These are phyloP conservation scores for Gymnoscelis rufifasciata DNA, from an alignment of 2,888 invertebrate species.

Conservation along the genomic window DNA sequence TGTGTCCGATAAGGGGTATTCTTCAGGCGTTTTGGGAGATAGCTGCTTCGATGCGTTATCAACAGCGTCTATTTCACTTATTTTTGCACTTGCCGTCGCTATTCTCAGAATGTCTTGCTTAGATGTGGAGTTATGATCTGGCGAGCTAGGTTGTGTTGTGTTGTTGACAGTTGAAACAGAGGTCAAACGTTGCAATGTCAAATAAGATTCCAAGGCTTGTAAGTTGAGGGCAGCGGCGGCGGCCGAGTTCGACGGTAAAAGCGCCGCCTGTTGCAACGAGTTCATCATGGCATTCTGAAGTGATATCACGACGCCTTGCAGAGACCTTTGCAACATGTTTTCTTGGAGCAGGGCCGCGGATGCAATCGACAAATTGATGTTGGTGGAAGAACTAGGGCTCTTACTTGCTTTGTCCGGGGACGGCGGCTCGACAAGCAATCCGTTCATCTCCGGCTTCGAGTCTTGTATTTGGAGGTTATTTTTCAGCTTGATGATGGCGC, in stretches of 20 bases:
- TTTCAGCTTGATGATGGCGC: constrained; percentile 75
- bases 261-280: constrained; percentile 89
- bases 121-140: constrained; percentile 62
- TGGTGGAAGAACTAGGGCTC: constrained; percentile 60
- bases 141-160: constrained; percentile 50
- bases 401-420: constrained; percentile 67
- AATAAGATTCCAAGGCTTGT: constrained; percentile 91
- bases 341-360: constrained; percentile 81
- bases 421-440: constrained; percentile 58
- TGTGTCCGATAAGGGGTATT: constrained; percentile 71
- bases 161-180: constrained; percentile 80
- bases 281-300: constrained; percentile 91
- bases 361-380: constrained; percentile 74
- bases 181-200: constrained; percentile 89
- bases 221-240: constrained; percentile 91
- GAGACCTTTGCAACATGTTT: constrained; percentile 84
- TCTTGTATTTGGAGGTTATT: constrained; percentile 77
- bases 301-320: constrained; percentile 88
- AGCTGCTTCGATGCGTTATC: constrained; percentile 59
- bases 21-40: constrained; percentile 72
- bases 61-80: constrained; percentile 64
- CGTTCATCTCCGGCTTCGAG: constrained; percentile 66
- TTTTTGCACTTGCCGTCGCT: constrained; percentile 77
- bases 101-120: constrained; percentile 84
- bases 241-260: constrained; percentile 89